These are phyloP conservation scores for Sebastes jordani DNA, from an alignment of 2,797 vertebrate species.

Conservation along the genomic window DNA sequence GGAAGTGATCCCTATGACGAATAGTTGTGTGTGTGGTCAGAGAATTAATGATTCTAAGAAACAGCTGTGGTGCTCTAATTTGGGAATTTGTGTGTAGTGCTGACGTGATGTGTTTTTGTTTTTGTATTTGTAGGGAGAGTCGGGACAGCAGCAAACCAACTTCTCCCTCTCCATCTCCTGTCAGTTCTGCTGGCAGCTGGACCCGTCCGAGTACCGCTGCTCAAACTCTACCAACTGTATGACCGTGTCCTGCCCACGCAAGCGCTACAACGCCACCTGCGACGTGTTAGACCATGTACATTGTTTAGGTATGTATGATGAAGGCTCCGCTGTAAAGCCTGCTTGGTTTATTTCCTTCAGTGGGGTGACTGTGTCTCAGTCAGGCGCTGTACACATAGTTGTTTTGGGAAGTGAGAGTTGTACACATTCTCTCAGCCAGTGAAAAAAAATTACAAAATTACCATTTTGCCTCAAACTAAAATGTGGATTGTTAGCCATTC, in stretches of 20 bases:
- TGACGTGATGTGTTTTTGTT: neutral
- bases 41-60: neutral
- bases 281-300: conserved; percentile 91
- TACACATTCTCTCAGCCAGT: neutral
- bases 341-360: neutral
- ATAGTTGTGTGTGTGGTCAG: neutral
- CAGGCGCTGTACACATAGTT: neutral
- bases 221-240: conserved; percentile 90
- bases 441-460: neutral
- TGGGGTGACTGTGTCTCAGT: neutral
- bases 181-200: conserved; percentile 98
- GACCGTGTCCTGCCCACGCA: conserved; percentile 92
- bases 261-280: conserved; percentile 90
- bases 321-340: neutral
- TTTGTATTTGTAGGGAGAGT: conserved; percentile 80
- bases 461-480: neutral
- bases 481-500: neutral
- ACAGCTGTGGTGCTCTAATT: neutral
- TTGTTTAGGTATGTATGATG: conserved; percentile 90
- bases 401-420: neutral
- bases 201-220: conserved; percentile 89
- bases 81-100: neutral
- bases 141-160: conserved; percentile 79
- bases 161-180: conserved; percentile 90
- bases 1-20: neutral